phyloP scores from a whole-genome alignment of 2,113 vertebrate species.

The Camelus dromedarius region DNA sequence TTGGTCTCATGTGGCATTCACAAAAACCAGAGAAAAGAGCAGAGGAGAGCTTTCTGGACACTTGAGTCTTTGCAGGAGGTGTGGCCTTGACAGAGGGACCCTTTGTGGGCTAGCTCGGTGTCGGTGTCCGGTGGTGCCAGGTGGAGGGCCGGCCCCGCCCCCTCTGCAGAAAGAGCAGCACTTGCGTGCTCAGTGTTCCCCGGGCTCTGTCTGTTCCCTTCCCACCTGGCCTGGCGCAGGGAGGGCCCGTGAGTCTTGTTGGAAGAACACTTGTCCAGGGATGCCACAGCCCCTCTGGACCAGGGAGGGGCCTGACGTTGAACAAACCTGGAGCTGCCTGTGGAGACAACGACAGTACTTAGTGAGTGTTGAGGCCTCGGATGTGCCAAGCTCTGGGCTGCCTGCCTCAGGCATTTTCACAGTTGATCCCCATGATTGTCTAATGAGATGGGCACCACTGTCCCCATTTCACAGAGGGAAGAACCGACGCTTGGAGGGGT shows the following conservation, averaged over 20 bases:
- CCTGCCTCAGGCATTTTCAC: background rate
- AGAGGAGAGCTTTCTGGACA: background rate
- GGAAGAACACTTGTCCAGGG: background rate
- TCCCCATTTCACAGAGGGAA: background rate
- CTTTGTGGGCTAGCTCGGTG: background rate
- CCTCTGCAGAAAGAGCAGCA: no score
- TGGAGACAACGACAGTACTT: background rate
- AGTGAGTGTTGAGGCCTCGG: rapidly evolving
- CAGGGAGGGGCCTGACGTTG: background rate
- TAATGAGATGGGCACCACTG: background rate
- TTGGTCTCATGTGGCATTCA: background rate
- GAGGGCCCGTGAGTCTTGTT: background rate
- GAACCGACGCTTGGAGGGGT: background rate
- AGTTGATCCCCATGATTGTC: background rate
- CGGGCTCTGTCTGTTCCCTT: background rate
- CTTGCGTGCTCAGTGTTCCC: background rate
- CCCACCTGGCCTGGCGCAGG: background rate
- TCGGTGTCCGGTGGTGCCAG: background rate
- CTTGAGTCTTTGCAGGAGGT: background rate
- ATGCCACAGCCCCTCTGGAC: background rate
- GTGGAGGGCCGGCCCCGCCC: background rate
- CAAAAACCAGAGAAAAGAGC: background rate
- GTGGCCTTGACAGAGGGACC: background rate
- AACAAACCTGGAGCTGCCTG: background rate
- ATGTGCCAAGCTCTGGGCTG: rapidly evolving